A percentile compares a stretch with the other conserved stretches of the same genome.
phyloP scores from a whole-genome alignment of 2,797 vertebrate species.

The Leptodactylus fallax region DNA sequence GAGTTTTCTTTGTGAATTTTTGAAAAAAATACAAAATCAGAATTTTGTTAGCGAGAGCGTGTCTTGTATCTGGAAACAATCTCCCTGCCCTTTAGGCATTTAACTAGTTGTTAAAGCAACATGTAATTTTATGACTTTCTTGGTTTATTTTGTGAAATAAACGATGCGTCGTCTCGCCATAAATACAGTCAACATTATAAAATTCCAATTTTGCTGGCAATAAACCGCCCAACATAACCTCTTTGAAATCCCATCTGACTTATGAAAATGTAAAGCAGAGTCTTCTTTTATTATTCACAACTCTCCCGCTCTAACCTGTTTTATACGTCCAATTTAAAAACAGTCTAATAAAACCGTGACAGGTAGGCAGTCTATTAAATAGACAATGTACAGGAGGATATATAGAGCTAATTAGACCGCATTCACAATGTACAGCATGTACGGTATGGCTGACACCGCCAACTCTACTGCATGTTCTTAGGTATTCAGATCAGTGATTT shows the following conservation, averaged over 20 bases:
- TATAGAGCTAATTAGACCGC: conserved; percentile 31
- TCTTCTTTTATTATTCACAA: conserved; percentile 48
- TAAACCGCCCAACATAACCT: conserved; percentile 53
- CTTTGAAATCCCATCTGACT: conserved; percentile 61
- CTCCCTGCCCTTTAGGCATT: conserved; percentile 34
- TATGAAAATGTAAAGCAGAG: conserved; percentile 60
- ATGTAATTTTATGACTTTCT: conserved; percentile 48
- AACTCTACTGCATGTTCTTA: neutral
- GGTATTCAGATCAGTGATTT: neutral
- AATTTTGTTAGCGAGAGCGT: too few species aligned
- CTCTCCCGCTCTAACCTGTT: conserved; percentile 43
- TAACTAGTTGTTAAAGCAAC: conserved; percentile 56
- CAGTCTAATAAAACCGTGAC: conserved; percentile 53
- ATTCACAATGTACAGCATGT: conserved; percentile 5
- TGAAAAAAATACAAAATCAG: too few species aligned
- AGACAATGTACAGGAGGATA: conserved; percentile 35
- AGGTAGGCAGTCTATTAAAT: conserved; percentile 47
- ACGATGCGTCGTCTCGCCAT: conserved; percentile 33
- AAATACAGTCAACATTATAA: conserved; percentile 63
- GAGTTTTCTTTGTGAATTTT: neutral
- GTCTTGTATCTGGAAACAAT: neutral
- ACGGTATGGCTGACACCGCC: neutral
- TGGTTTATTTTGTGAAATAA: conserved; percentile 45
- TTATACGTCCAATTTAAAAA: conserved; percentile 44
- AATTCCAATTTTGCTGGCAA: conserved; percentile 59